Conservation (phyloP, 2,888 invertebrate genomes). For the Acrobeloides nanus region DNA sequence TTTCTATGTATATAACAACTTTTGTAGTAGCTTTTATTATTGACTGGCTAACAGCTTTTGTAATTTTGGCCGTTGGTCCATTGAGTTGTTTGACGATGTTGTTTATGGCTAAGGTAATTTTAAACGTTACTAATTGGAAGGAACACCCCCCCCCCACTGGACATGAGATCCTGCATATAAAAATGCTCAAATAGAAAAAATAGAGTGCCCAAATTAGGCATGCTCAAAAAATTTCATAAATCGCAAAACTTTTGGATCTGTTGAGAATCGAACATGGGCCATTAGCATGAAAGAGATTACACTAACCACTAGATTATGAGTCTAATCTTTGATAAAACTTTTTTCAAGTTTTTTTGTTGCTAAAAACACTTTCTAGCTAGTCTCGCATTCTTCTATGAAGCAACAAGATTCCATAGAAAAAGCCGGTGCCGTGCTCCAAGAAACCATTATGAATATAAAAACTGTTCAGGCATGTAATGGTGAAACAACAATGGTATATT, state of each 20-base stretch:
- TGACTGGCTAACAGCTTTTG: conserved; percentile 15
- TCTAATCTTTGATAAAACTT: no score
- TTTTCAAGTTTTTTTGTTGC: not conserved
- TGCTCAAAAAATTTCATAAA: no score
- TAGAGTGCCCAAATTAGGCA: no score
- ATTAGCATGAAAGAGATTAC: no score
- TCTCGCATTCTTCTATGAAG: conserved; percentile 13
- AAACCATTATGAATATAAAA: conserved; percentile 24
- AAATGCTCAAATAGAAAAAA: no score
- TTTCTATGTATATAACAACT: conserved; percentile 13
- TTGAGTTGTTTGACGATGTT: conserved; percentile 14
- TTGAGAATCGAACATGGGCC: no score
- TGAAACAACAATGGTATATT: conserved; percentile 17
- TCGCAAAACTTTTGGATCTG: no score
- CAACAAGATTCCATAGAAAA: conserved; percentile 13
- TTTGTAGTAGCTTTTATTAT: conserved; percentile 11
- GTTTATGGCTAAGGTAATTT: conserved; percentile 21
- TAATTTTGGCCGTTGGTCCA: conserved; percentile 17
- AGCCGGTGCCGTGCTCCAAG: conserved; percentile 20
- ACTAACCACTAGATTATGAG: no score
- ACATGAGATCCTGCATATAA: no score
- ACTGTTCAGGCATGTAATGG: conserved; percentile 27
- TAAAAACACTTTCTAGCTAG: conserved; percentile 13
- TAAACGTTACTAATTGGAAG: no score
- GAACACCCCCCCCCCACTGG: no score